phyloP scores from a whole-genome alignment of 1,140 invertebrate species.

The Anoplolepis gracilipes region DNA sequence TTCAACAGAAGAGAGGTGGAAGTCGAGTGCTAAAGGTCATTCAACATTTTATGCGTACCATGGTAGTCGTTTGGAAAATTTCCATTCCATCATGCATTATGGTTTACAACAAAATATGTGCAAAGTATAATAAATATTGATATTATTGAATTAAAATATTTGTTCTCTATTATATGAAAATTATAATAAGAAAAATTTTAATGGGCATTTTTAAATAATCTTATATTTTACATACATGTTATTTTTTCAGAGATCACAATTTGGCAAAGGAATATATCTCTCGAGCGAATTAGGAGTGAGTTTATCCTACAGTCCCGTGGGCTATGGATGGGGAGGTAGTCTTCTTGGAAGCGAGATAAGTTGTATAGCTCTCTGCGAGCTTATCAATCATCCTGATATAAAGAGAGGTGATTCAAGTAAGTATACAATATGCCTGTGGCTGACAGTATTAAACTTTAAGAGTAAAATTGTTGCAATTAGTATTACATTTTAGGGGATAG shows the following conservation, averaged over 20 bases:
- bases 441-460: not conserved
- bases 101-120: conserved; percentile 92
- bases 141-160: conserved; percentile 36
- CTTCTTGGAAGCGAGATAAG: conserved; percentile 90
- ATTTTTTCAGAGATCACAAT: conserved; percentile 87
- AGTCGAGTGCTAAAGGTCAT: conserved; percentile 85
- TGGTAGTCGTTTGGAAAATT: conserved; percentile 92
- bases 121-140: conserved; percentile 86
- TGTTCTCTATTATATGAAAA: not conserved
- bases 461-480: conserved; percentile 6
- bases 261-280: conserved; percentile 92
- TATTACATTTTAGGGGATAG: conserved; percentile 77
- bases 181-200: not conserved
- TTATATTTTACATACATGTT: too few species aligned
- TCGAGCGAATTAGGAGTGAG: conserved; percentile 90
- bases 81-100: conserved; percentile 93
- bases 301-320: conserved; percentile 89
- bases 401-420: conserved; percentile 82
- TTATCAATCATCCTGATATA: conserved; percentile 90
- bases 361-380: conserved; percentile 92
- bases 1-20: conserved; percentile 87
- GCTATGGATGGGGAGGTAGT: conserved; percentile 91
- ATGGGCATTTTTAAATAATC: not conserved
- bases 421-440: not conserved
- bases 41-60: conserved; percentile 91